phyloP scores from a whole-genome alignment of 64 coral and sea anemone genomes.

The Montipora foliosa region DNA sequence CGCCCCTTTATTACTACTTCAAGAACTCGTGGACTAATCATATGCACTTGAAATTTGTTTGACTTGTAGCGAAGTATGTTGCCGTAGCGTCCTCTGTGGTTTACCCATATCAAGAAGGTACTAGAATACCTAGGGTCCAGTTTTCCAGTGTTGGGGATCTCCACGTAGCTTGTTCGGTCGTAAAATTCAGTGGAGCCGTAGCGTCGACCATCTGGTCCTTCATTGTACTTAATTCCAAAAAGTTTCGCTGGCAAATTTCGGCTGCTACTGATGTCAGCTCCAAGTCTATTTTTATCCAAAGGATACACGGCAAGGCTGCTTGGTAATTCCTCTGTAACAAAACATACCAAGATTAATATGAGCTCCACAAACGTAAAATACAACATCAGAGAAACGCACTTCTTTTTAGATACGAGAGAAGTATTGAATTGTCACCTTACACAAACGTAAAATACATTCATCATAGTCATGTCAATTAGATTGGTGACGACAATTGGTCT shows the following conservation, averaged over 20 bases:
- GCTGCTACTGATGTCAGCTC: constrained; percentile 19
- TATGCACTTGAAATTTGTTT: constrained; percentile 64
- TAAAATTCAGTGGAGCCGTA: constrained; percentile 67
- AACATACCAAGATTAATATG: neutral
- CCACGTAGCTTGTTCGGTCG: constrained; percentile 58
- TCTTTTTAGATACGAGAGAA: too few relatives aligned
- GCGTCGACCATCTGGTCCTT: constrained; percentile 77
- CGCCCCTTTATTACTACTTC: constrained; percentile 61
- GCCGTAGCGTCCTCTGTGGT: constrained; percentile 53
- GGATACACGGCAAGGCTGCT: constrained; percentile 53
- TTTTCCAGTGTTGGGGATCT: constrained; percentile 67
- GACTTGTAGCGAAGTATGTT: constrained; percentile 65
- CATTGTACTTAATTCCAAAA: neutral
- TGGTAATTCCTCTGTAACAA: neutral
- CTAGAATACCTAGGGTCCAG: constrained; percentile 76
- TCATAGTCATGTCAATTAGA: too few relatives aligned
- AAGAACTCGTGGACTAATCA: constrained; percentile 22
- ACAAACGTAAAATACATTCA: too few relatives aligned
- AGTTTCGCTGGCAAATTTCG: constrained; percentile 45
- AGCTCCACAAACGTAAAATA: too few relatives aligned
- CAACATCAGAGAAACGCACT: too few relatives aligned
- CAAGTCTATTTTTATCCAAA: constrained; percentile 22
- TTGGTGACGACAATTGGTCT: too few relatives aligned
- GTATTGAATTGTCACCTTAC: too few relatives aligned
- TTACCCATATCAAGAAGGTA: constrained; percentile 74